phyloP scores from a whole-genome alignment of 2,797 vertebrate species.

The Hyperoplus lanceolatus region DNA sequence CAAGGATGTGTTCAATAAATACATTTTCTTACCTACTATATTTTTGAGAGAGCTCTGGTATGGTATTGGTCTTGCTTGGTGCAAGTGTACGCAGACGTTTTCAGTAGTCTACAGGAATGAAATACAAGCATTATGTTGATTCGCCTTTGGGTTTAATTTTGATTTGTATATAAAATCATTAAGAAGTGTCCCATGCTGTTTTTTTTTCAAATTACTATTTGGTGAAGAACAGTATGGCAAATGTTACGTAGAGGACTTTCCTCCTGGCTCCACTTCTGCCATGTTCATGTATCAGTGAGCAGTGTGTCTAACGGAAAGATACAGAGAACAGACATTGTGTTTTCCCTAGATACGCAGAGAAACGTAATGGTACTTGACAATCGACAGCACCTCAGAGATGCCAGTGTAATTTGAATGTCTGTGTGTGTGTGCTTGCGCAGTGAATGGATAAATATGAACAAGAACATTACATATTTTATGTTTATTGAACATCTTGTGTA shows the following conservation, averaged over 20 bases:
- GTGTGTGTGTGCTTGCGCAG: neutral
- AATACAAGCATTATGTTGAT: too few relatives aligned
- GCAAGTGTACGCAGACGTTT: too few relatives aligned
- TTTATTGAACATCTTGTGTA: neutral
- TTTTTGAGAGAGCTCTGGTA: too few relatives aligned
- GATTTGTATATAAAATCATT: too few relatives aligned
- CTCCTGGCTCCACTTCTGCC: neutral
- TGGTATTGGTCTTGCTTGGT: too few relatives aligned
- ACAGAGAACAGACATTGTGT: constrained; percentile 17
- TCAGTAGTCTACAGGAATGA: too few relatives aligned
- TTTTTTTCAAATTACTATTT: neutral
- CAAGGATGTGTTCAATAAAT: constrained; percentile 12
- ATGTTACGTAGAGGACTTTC: neutral
- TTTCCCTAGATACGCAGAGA: constrained; percentile 18
- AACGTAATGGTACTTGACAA: constrained; percentile 38
- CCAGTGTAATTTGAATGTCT: constrained; percentile 3
- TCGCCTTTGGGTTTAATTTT: neutral
- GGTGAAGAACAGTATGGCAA: constrained; percentile 1
- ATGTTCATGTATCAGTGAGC: constrained; percentile 12
- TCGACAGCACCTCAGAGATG: constrained; percentile 19
- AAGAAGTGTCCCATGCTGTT: neutral
- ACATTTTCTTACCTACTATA: neutral
- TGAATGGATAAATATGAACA: constrained; percentile 18
- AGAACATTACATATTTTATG: neutral
- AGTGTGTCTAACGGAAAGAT: constrained; percentile 20